A percentile compares a stretch with the other conserved stretches of the same genome.
Conservation (phyloP, 2,113 vertebrate genomes). For the Struthidea cinerea region DNA sequence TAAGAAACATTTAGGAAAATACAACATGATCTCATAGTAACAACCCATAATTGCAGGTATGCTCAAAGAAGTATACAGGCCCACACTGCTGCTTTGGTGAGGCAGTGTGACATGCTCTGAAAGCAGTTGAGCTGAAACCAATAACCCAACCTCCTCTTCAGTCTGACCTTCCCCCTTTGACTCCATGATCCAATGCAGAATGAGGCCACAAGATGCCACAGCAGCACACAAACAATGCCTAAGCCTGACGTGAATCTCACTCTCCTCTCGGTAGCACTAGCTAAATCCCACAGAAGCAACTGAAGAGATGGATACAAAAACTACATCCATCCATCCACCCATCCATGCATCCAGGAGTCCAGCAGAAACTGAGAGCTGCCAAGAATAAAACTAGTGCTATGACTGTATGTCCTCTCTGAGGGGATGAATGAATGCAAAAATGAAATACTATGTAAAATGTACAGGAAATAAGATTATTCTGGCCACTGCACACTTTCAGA, state of each 20-base stretch:
- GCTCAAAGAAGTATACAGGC: background rate
- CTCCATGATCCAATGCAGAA: background rate
- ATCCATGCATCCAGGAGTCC: background rate
- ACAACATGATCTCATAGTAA: background rate
- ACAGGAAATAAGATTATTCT: background rate
- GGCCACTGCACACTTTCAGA: background rate
- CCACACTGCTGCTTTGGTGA: background rate
- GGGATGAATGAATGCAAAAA: background rate
- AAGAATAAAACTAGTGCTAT: background rate
- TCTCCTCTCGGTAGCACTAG: too few species aligned
- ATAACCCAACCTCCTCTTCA: background rate
- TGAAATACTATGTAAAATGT: background rate
- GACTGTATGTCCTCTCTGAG: background rate
- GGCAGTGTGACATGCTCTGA: background rate
- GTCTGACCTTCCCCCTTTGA: background rate
- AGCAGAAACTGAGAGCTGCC: background rate
- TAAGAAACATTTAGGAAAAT: background rate
- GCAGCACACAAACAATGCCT: background rate
- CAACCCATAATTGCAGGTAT: background rate
- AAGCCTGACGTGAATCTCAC: background rate
- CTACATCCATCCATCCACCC: background rate
- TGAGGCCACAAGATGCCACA: background rate
- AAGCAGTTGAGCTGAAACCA: background rate
- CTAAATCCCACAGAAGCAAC: background rate
- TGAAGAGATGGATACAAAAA: background rate